Evolutionary conservation across 2,797 vertebrate genomes (phyloP).

Genomic region (Manis javanica): DNA sequence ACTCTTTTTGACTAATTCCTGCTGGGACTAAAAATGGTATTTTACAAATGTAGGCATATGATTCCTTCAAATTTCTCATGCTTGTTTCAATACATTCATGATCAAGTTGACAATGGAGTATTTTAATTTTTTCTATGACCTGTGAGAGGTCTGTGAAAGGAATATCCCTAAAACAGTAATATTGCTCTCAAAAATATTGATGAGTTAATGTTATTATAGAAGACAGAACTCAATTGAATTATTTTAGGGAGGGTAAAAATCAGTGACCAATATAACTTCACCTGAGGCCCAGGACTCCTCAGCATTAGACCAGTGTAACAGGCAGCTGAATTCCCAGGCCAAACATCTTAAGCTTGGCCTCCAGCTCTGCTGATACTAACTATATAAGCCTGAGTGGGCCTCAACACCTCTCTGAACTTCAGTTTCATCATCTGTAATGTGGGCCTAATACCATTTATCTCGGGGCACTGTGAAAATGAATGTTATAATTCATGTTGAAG

Average conservation of each 20-base stretch:
- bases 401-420: background rate
- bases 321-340: background rate
- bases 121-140: conserved; percentile 37
- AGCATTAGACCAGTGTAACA: background rate
- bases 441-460: background rate
- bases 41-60: background rate
- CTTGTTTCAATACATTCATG: background rate
- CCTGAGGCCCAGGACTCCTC: background rate
- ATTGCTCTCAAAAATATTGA: background rate
- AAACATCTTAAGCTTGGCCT: background rate
- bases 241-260: background rate
- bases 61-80: background rate
- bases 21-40: background rate
- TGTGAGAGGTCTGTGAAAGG: background rate
- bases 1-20: background rate
- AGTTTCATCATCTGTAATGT: conserved; percentile 18
- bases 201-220: conserved; percentile 1
- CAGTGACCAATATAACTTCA: background rate
- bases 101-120: background rate
- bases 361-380: background rate
- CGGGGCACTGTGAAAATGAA: background rate
- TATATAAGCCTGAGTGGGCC: background rate
- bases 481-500: background rate
- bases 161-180: background rate
- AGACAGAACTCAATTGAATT: background rate